Evolutionary conservation across 30 jellyfish, hydroid and myxozoan species (phyloP), one percentile per base, ranked within the genome.

Genomic region (Chrysaora quinquecirrha): DNA sequence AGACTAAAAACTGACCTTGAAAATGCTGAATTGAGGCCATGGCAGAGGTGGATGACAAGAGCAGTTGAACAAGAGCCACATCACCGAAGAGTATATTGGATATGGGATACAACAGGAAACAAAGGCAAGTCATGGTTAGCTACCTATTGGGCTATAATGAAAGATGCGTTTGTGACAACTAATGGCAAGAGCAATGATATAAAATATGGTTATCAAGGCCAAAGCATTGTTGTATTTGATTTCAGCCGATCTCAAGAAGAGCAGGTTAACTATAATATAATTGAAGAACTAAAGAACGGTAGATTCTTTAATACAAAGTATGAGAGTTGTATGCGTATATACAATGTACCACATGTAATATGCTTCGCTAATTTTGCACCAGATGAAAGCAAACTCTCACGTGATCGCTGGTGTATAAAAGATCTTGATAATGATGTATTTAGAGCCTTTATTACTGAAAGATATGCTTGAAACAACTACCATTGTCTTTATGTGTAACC

Each of bases 31-130:
- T 27, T 64, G 21, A 29, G 76, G 27, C 10, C 3, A 10, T 64
- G 76, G 76, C 76, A 64, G 56, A 10, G 24, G 56, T 2, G 56
- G 23, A 18, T 64, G 29, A 6, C 4, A 16, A 12, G 11, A 14
- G 32, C 2, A 22, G n/a, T 70, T 25, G n/a, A 30, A 29, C 2
- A 12, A 11, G 64, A 70, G 12, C 30, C 1, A 16, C 28, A 35
- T 30, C 18, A 9, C 30, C 7, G 65, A n/a, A 7, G 54, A 22
- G 54, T 27, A 18, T 25, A 30, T 23, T 70, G 64, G 65, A 29
- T 70, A 6, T 32, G 54, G 65, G 82, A 70, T 73, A 70, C 7
- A 14, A 22, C 20, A 6, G 82, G 82, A 23, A 70, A 70, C 82
- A 70, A 70, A 30, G 82, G 82, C 22, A 70, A 70, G 30, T 27